A percentile compares a stretch with the other conserved stretches of the same genome.
Evolutionary conservation across 2,113 vertebrate genomes (phyloP).

Genomic region (Rhinolophus ferrumequinum): DNA sequence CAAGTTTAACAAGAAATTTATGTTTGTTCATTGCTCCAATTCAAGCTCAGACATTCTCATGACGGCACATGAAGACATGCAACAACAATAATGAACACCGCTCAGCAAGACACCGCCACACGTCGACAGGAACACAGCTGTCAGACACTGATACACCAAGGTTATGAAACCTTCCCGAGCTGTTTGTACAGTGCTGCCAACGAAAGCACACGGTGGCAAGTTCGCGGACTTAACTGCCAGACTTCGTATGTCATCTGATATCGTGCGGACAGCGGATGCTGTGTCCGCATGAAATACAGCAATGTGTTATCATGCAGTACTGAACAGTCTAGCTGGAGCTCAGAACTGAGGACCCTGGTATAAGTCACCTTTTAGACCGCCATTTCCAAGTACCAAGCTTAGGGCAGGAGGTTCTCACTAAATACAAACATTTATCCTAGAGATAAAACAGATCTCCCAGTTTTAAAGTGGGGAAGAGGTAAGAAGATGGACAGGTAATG

Average conservation of each 20-base stretch:
- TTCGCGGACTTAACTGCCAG: too few relatives aligned
- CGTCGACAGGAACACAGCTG: too few relatives aligned
- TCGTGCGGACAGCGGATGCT: background rate
- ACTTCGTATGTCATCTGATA: background rate
- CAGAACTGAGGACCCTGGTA: background rate
- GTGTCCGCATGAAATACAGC: background rate
- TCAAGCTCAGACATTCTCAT: too few relatives aligned
- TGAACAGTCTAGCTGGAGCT: background rate
- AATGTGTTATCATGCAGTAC: background rate
- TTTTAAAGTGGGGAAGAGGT: background rate
- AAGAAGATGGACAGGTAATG: background rate
- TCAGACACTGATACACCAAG: too few relatives aligned
- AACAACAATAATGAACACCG: too few relatives aligned
- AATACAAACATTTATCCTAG: background rate
- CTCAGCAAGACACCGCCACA: too few relatives aligned
- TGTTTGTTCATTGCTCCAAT: too few relatives aligned
- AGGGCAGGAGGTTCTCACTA: background rate
- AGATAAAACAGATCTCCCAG: background rate
- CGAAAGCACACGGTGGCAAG: too few relatives aligned
- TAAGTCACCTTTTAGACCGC: background rate
- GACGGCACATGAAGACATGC: too few relatives aligned
- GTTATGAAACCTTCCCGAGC: too few relatives aligned
- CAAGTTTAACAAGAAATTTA: too few relatives aligned
- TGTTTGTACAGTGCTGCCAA: too few relatives aligned
- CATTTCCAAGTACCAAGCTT: background rate